A percentile compares a stretch with the other conserved stretches of the same genome.
These are phyloP conservation scores for Eupithecia abbreviata DNA, from an alignment of 2,888 invertebrate genomes.

Conservation along the genomic window DNA sequence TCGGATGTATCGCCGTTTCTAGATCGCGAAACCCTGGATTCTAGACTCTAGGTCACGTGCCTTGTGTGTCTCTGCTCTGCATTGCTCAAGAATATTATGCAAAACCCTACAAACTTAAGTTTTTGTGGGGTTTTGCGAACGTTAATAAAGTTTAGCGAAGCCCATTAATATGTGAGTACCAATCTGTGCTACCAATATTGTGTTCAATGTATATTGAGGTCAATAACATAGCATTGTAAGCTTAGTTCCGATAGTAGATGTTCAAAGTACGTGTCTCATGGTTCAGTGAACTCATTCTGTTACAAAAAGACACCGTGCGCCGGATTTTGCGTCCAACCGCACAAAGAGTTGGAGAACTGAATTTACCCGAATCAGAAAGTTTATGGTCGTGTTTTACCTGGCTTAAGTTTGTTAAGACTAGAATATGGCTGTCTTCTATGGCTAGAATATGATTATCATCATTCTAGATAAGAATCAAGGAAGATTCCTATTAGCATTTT, in stretches of 20 bases:
- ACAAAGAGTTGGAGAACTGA: conserved; percentile 40
- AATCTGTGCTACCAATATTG: not conserved
- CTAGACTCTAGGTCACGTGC: not conserved
- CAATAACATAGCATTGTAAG: conserved; percentile 14
- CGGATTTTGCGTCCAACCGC: conserved; percentile 43
- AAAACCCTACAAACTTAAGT: not conserved
- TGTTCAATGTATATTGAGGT: conserved; percentile 13
- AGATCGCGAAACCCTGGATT: not conserved
- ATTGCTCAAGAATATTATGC: not conserved
- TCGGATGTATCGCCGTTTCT: not conserved
- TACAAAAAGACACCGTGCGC: conserved; percentile 46
- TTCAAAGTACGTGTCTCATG: conserved; percentile 38
- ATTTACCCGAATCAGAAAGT: conserved; percentile 35
- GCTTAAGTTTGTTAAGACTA: not conserved
- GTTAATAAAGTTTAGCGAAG: not conserved
- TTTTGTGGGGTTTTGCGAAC: not conserved
- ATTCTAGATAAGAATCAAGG: not conserved
- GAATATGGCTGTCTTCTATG: not conserved
- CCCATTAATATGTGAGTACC: not conserved
- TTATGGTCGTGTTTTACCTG: conserved; percentile 6
- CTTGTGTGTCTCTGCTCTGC: not conserved
- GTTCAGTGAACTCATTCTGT: conserved; percentile 45
- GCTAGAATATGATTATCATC: no score
- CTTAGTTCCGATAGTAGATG: conserved; percentile 24
- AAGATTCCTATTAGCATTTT: not conserved